phyloP scores from a whole-genome alignment of 2,888 invertebrate species.

The Lathronympha strigana region DNA sequence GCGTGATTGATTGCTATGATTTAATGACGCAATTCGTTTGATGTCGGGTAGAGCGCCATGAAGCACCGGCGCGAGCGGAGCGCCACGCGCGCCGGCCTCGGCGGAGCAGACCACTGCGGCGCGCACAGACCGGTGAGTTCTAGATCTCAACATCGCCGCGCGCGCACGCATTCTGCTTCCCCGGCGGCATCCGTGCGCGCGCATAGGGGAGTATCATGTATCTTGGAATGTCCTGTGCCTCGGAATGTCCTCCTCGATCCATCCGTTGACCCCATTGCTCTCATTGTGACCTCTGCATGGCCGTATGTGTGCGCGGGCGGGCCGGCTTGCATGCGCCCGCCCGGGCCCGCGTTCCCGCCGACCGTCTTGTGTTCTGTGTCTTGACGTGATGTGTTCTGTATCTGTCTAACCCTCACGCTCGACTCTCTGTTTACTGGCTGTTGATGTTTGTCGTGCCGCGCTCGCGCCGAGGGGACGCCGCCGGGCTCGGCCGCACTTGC shows the following conservation, averaged over 20 bases:
- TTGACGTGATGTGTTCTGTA: constrained; percentile 81
- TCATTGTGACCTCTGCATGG: constrained; percentile 78
- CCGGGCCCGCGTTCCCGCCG: constrained; percentile 63
- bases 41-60: constrained; percentile 69
- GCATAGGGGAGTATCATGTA: constrained; percentile 84
- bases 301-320: constrained; percentile 71
- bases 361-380: constrained; percentile 81
- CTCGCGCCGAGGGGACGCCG: constrained; percentile 65
- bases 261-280: constrained; percentile 74
- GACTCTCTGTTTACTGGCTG: constrained; percentile 68
- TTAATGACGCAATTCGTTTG: constrained; percentile 56
- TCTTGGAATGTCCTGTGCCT: constrained; percentile 86
- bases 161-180: constrained; percentile 66
- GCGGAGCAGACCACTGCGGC: constrained; percentile 55
- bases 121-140: constrained; percentile 76
- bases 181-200: constrained; percentile 70
- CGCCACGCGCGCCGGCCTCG: constrained; percentile 46
- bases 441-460: constrained; percentile 66
- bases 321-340: constrained; percentile 75
- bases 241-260: constrained; percentile 85
- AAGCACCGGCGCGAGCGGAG: constrained; percentile 49
- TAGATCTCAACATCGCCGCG: constrained; percentile 85
- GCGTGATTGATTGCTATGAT: constrained; percentile 49
- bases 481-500: constrained; percentile 76
- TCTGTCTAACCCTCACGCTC: constrained; percentile 69